A percentile compares a stretch with the other conserved stretches of the same genome.
Conservation (phyloP, 2,888 invertebrate genomes). For the Micoletzkya japonica region DNA sequence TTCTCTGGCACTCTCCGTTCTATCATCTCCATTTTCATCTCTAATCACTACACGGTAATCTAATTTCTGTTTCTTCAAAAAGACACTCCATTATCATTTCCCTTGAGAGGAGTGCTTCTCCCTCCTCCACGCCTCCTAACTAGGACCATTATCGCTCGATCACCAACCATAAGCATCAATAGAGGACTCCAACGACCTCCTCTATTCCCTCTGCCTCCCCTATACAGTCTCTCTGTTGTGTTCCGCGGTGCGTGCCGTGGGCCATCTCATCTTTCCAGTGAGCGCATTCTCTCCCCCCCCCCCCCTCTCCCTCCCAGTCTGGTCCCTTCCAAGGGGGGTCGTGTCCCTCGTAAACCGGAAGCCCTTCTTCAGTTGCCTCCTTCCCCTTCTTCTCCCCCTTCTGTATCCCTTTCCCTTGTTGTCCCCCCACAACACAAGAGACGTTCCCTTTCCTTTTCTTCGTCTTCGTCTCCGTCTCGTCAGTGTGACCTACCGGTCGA, state of each 20-base stretch:
- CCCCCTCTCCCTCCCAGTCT: neutral
- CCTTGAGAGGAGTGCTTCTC: too few relatives aligned
- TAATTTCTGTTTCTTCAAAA: too few relatives aligned
- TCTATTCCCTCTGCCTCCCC: neutral
- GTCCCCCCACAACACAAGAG: too few relatives aligned
- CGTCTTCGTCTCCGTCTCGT: too few relatives aligned
- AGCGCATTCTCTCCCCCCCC: neutral
- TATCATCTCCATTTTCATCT: neutral
- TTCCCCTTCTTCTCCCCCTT: too few relatives aligned
- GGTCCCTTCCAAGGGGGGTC: neutral
- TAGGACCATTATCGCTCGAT: too few relatives aligned
- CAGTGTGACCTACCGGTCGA: too few relatives aligned
- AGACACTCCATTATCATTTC: too few relatives aligned
- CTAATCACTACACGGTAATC: neutral
- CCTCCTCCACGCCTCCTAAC: too few relatives aligned
- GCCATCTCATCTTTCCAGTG: slow-evolving; percentile 6
- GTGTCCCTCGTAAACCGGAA: neutral
- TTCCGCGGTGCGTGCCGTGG: neutral
- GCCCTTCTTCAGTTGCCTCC: neutral
- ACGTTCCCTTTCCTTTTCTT: too few relatives aligned
- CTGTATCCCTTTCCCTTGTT: too few relatives aligned
- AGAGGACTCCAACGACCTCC: neutral
- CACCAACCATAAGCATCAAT: too few relatives aligned
- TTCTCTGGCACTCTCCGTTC: neutral
- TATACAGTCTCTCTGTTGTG: neutral